Evolutionary conservation across 2,113 vertebrate genomes (phyloP), one percentile per base, ranked within the genome.

Genomic region (Odontophorus gujanensis): DNA sequence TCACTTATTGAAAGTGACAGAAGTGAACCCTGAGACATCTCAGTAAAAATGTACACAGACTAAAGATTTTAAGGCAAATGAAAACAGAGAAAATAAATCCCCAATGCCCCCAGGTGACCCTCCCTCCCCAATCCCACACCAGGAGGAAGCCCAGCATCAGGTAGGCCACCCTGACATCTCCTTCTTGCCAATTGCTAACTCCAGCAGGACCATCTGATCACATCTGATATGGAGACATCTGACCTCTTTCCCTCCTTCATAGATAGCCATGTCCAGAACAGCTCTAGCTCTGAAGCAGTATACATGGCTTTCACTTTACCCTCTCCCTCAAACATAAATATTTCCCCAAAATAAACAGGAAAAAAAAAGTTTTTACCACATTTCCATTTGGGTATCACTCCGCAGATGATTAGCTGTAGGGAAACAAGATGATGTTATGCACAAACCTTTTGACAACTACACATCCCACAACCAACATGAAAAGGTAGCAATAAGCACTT

Each of bases 371-470:
- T 84, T 96, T 94, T 97, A 98, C 98, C 98, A 97, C 71, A 97
- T 95, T 92, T 98, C 98, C 90, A 97, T 93, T 91, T 97, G 98
- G 65, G 96, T 83, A 93, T 97, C 97, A 79, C 93, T 97, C 92
- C 97, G 98, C 43, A 99, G 98, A 43, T 98, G 98, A 97, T 99
- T 98, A 95, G 98, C 98, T 99, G 95, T 9, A 96, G 83, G 53
- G 89, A 96, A 94, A 96, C 90, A 94, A 71, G n/a, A 76, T 85
- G 36, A 6, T 73, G 61, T 88, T 90, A 80, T 16, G 84, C 55
- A 32, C 34, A 91, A 81, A 72, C 18, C 7, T 89, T 55, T 89
- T 82, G 57, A 77, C 51, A 85, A 87, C 17, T n/a, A 47, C 25
- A 34, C 17, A 68, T 80, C 57, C 79, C 20, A 72, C 58, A 80